A percentile compares a stretch with the other conserved stretches of the same genome.
Evolutionary conservation across 2,888 invertebrate species (phyloP).

Genomic region (Pardosa pseudoannulata): DNA sequence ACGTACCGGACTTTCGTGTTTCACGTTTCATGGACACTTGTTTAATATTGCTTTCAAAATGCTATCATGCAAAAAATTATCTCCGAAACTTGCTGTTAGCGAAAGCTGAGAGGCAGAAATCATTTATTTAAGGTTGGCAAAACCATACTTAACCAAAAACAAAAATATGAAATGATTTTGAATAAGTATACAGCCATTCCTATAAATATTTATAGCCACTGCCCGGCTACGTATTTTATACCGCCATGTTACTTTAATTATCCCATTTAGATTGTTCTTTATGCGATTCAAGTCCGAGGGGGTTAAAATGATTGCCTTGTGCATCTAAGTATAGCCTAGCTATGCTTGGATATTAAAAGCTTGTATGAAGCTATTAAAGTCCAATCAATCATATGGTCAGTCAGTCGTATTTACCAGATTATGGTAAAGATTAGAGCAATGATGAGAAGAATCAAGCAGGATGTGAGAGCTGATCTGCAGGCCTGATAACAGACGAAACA

Average conservation of each 20-base stretch:
- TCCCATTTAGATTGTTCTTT: neutral
- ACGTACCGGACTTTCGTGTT: too few relatives aligned
- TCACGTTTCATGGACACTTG: too few relatives aligned
- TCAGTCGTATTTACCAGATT: slow-evolving; percentile 54
- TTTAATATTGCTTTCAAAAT: too few relatives aligned
- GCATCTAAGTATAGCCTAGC: slow-evolving; percentile 6
- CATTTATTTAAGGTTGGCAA: too few relatives aligned
- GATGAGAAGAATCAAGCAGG: slow-evolving; percentile 52
- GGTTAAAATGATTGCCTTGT: slow-evolving; percentile 10
- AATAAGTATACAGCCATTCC: neutral
- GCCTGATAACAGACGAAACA: slow-evolving; percentile 25
- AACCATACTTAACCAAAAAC: too few relatives aligned
- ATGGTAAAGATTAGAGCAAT: slow-evolving; percentile 24
- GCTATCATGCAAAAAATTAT: too few relatives aligned
- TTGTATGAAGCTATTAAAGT: slow-evolving; percentile 55
- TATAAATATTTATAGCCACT: neutral
- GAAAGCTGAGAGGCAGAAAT: too few relatives aligned
- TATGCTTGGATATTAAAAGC: slow-evolving; percentile 15
- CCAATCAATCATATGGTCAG: slow-evolving; percentile 61
- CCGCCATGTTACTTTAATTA: neutral
- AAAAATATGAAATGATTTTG: neutral
- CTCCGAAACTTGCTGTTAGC: too few relatives aligned
- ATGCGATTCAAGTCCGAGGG: neutral
- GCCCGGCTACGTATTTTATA: neutral
- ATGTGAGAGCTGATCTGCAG: slow-evolving; percentile 41